These are phyloP conservation scores for Eristalinus aeneus DNA, from an alignment of 2,888 invertebrate genomes.

Conservation along the genomic window DNA sequence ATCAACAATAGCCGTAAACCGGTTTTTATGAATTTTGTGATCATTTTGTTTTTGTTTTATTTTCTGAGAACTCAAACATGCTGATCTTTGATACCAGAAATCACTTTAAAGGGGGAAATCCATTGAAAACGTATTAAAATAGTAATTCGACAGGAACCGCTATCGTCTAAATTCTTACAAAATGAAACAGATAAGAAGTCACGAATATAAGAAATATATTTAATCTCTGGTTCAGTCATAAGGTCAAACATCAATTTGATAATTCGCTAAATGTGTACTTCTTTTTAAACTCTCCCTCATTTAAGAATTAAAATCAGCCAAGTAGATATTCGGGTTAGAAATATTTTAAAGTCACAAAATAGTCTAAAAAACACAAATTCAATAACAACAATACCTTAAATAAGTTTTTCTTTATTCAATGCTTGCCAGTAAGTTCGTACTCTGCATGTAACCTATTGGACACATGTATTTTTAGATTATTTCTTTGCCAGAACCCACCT, in stretches of 20 bases:
- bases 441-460: not conserved
- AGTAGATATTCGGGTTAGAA: too few species aligned
- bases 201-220: not conserved
- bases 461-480: not conserved
- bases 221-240: not conserved
- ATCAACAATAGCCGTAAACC: not conserved
- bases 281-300: too few species aligned
- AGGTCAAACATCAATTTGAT: conserved; percentile 45
- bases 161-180: conserved; percentile 5
- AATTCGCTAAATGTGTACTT: not conserved
- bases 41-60: not conserved
- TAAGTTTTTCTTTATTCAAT: not conserved
- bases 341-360: not conserved
- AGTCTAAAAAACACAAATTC: not conserved
- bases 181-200: conserved; percentile 20
- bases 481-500: not conserved
- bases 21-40: not conserved
- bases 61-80: not conserved
- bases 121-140: not conserved
- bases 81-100: not conserved
- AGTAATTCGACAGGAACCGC: not conserved
- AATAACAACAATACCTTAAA: not conserved
- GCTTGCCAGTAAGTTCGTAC: not conserved
- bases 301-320: too few species aligned
- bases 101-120: not conserved